phyloP scores from a whole-genome alignment of 2,888 invertebrate species.

The Acronicta leporina region DNA sequence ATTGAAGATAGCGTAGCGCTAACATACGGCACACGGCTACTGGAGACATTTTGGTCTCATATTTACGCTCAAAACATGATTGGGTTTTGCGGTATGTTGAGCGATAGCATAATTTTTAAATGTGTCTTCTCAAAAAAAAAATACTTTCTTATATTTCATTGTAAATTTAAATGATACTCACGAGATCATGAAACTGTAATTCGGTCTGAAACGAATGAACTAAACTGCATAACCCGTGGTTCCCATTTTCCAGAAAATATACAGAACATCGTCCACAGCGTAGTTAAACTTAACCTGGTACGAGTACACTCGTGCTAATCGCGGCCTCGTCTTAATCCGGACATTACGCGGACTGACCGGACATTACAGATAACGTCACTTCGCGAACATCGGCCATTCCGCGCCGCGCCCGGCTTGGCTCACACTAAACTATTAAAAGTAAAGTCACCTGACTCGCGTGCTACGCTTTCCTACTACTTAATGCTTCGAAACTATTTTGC shows the following conservation, averaged over 20 bases:
- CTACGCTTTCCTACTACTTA: constrained; percentile 10
- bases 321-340: constrained; percentile 8
- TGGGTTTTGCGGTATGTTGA: neutral
- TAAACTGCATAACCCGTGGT: neutral
- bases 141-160: neutral
- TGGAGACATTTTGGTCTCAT: too few species aligned
- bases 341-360: constrained; percentile 6
- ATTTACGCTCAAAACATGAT: neutral
- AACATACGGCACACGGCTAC: too few species aligned
- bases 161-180: neutral
- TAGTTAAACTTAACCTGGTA: constrained; percentile 10
- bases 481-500: constrained; percentile 2
- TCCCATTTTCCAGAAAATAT: neutral
- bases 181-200: neutral
- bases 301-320: constrained; percentile 18
- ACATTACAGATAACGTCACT: constrained; percentile 42
- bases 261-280: neutral
- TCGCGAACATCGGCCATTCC: constrained; percentile 30
- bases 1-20: neutral
- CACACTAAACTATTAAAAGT: constrained; percentile 16
- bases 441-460: constrained; percentile 22
- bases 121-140: neutral
- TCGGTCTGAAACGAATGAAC: neutral
- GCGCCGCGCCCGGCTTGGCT: constrained; percentile 9
- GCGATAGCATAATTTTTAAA: neutral